phyloP scores from a whole-genome alignment of 2,888 invertebrate genomes.

The Coelopa pilipes region DNA sequence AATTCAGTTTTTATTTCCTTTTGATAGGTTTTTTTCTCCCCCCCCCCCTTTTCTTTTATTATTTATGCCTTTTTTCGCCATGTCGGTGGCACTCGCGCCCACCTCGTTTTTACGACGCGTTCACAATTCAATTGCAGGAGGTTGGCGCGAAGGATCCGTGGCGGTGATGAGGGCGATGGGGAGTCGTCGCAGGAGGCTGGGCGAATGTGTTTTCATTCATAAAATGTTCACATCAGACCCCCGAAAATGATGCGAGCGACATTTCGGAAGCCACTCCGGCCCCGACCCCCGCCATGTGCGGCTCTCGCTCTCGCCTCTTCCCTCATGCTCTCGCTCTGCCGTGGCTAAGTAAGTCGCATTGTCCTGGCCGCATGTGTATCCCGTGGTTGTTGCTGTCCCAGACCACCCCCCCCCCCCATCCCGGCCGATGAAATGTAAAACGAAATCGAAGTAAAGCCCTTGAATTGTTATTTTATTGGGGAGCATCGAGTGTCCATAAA shows the following conservation, averaged over 20 bases:
- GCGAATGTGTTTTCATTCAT: slow-evolving; percentile 18
- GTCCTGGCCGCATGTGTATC: not conserved
- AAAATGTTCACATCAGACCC: not conserved
- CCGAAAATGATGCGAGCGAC: not conserved
- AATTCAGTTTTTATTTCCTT: slow-evolving; percentile 29
- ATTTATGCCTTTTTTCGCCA: not conserved
- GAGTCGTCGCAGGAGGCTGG: too few relatives aligned
- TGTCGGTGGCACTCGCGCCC: not conserved
- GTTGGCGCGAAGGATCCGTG: too few relatives aligned
- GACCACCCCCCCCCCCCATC: not conserved
- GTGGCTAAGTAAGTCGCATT: too few relatives aligned
- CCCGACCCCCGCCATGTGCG: too few relatives aligned
- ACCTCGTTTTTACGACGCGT: not conserved
- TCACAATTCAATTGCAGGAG: too few relatives aligned
- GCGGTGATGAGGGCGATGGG: too few relatives aligned
- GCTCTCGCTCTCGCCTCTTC: too few relatives aligned
- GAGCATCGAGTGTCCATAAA: not conserved
- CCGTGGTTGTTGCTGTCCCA: not conserved
- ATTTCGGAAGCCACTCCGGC: not conserved
- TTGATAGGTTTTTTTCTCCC: not conserved
- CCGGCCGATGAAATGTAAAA: slow-evolving; percentile 4
- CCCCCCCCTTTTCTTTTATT: not conserved
- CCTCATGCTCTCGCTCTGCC: too few relatives aligned
- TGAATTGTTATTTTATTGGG: slow-evolving; percentile 12
- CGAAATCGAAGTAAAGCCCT: not conserved